Conservation (phyloP, 1,140 invertebrate genomes). For the Bradynema listronoti region DNA sequence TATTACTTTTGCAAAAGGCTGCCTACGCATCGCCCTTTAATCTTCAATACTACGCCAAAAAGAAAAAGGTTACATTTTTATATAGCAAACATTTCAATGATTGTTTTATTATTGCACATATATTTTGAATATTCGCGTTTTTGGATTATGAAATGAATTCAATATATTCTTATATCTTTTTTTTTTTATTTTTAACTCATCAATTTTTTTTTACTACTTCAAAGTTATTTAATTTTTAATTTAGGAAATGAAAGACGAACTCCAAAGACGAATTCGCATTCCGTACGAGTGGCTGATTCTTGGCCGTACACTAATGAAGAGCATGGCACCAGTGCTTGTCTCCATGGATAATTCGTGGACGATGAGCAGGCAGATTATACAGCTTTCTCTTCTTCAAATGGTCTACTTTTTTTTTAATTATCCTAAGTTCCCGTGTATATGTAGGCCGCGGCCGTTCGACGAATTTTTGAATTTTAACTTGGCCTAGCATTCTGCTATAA, state of each 20-base stretch:
- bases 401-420: slow-evolving; percentile 27
- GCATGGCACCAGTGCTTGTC: slow-evolving; percentile 47
- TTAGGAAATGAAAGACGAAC: slow-evolving; percentile 48
- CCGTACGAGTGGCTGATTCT: slow-evolving; percentile 44
- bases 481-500: no score
- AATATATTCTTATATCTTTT: slow-evolving; percentile 6
- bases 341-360: slow-evolving; percentile 53
- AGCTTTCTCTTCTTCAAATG: slow-evolving; percentile 30
- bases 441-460: no score
- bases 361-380: slow-evolving; percentile 36
- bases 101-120: slow-evolving; percentile 15
- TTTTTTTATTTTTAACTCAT: neutral
- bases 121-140: neutral
- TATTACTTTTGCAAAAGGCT: slow-evolving; percentile 46
- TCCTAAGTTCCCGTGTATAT: no score
- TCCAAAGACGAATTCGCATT: slow-evolving; percentile 43
- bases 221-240: slow-evolving; percentile 10
- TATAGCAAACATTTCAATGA: neutral
- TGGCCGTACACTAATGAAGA: slow-evolving; percentile 32
- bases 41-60: slow-evolving; percentile 51
- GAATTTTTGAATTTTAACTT: no score
- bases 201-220: slow-evolving; percentile 16
- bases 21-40: slow-evolving; percentile 56
- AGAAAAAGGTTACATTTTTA: slow-evolving; percentile 40
- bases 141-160: neutral